Conservation (phyloP, 53 echinoderm and acorn worm species). For the Zoroaster sp. region DNA sequence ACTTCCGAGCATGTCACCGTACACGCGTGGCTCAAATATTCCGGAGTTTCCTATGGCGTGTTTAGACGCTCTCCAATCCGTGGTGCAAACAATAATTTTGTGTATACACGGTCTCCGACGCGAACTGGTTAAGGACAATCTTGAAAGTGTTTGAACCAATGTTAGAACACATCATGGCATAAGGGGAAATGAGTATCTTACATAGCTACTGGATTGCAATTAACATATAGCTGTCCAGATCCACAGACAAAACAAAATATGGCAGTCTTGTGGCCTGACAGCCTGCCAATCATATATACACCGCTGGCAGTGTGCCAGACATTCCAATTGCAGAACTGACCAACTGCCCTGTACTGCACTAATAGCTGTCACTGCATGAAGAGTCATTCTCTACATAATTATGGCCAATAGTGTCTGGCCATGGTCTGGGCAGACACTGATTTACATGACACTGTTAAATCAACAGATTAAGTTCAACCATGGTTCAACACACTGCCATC, state of each 20-base stretch:
- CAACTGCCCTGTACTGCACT: not conserved
- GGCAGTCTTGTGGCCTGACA: not conserved
- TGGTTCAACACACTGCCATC: not conserved
- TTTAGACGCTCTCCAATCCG: too few species aligned
- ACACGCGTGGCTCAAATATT: too few species aligned
- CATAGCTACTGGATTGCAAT: not conserved
- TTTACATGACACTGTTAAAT: not conserved
- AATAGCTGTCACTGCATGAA: not conserved
- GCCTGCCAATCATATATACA: not conserved
- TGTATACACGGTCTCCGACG: too few species aligned
- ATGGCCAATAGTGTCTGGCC: not conserved
- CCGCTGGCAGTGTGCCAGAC: not conserved
- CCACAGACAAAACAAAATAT: not conserved
- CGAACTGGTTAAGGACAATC: too few species aligned
- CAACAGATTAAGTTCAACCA: conserved; percentile 8
- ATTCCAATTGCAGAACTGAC: conserved; percentile 22
- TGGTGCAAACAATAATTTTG: too few species aligned
- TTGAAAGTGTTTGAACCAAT: not conserved
- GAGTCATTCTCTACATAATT: not conserved
- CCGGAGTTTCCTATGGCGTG: too few species aligned
- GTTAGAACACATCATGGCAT: not conserved
- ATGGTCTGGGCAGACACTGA: not conserved
- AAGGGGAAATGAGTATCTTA: not conserved
- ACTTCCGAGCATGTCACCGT: too few species aligned
- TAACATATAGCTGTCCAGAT: conserved; percentile 3